Percentiles rank a stretch among this genome's conserved stretches.
Conservation (phyloP, 2,113 vertebrate genomes). For the Istiophorus platypterus region DNA sequence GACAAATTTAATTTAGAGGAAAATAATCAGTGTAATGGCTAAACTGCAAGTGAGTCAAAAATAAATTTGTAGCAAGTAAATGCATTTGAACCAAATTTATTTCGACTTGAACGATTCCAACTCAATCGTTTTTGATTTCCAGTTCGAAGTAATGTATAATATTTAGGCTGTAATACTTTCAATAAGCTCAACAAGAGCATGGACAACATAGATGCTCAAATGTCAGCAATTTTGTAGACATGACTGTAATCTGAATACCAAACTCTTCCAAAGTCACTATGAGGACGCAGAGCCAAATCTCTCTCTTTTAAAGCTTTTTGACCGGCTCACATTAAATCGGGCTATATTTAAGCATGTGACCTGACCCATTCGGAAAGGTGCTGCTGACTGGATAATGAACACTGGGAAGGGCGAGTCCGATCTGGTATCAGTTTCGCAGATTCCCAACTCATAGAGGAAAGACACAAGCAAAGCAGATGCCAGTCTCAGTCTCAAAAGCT, state of each 20-base stretch:
- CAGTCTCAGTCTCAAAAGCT: not conserved
- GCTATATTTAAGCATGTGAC: slow-evolving; percentile 38
- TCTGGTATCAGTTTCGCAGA: slow-evolving; percentile 13
- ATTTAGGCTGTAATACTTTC: not conserved
- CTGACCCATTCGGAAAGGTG: slow-evolving; percentile 4
- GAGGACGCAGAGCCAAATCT: not conserved
- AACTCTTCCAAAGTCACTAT: slow-evolving; percentile 3
- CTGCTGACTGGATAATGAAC: slow-evolving; percentile 55
- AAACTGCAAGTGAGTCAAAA: not conserved
- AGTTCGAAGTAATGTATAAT: not conserved
- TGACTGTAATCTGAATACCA: not conserved
- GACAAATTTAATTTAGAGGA: no score
- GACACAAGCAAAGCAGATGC: slow-evolving; percentile 2
- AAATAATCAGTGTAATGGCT: not conserved
- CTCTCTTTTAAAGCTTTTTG: not conserved
- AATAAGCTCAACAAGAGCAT: not conserved
- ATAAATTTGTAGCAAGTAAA: not conserved
- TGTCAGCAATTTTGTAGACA: not conserved
- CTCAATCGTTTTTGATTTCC: slow-evolving; percentile 6
- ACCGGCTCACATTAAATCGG: slow-evolving; percentile 5
- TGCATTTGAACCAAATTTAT: no score
- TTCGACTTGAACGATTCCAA: not conserved
- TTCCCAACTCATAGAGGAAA: not conserved
- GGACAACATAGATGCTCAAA: not conserved
- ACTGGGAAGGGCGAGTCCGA: slow-evolving; percentile 2